These are phyloP conservation scores for Pristionchus entomophagus DNA, from an alignment of 2,888 invertebrate genomes.

Conservation along the genomic window DNA sequence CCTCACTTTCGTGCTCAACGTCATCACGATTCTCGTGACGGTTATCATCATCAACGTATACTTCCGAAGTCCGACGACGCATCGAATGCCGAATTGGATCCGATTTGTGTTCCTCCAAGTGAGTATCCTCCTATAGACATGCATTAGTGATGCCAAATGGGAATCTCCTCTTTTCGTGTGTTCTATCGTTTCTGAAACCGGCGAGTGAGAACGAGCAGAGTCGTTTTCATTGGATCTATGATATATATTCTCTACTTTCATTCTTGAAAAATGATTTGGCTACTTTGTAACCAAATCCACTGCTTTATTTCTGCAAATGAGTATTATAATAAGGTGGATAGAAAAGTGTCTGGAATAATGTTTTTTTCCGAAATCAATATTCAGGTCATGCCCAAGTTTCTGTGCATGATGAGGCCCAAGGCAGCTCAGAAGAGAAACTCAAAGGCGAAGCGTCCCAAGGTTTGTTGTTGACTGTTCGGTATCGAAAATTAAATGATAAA, in stretches of 20 bases:
- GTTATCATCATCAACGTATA: conserved; percentile 97
- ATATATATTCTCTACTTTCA: too few relatives aligned
- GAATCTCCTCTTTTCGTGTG: too few relatives aligned
- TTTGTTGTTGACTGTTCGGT: neutral
- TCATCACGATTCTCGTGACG: conserved; percentile 98
- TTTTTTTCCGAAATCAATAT: conserved; percentile 12
- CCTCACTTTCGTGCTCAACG: conserved; percentile 99
- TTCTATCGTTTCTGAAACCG: too few relatives aligned
- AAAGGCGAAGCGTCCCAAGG: neutral
- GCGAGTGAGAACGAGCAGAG: conserved; percentile 75
- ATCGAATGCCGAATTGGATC: conserved; percentile 98
- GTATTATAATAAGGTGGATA: neutral
- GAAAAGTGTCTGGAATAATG: neutral
- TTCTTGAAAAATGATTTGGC: too few relatives aligned
- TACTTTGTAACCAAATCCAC: too few relatives aligned
- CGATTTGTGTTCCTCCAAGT: conserved; percentile 94
- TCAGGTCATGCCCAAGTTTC: conserved; percentile 77
- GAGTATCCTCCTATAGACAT: conserved; percentile 67
- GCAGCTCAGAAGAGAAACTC: neutral
- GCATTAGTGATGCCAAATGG: too few relatives aligned
- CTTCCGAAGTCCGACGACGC: conserved; percentile 95
- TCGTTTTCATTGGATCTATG: too few relatives aligned
- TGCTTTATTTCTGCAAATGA: too few relatives aligned
- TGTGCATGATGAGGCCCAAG: conserved; percentile 93
- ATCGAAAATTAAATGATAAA: too few relatives aligned